Base-by-base conservation (phyloP, 2,113 vertebrate genomes). In the Neolamprologus variostigma region DNA sequence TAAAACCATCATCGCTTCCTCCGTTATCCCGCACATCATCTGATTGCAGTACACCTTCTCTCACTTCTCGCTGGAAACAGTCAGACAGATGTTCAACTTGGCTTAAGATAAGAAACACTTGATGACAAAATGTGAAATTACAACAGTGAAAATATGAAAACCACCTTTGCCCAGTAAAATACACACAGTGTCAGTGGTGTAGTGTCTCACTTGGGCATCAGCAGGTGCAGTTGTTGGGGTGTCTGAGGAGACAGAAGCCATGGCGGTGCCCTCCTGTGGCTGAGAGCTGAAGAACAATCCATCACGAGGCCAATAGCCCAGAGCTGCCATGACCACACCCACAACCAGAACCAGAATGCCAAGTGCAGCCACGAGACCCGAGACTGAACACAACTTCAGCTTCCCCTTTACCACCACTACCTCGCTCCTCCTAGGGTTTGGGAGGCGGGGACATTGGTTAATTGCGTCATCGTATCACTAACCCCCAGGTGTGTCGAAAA, bases 371-470 rank as follows among this genome's bases (percentile, higher is more conserved):
- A 99, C 96, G 12, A 99, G 94, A 5, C 98, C 98, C 0, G 98
- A 97, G 55, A 98, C 1, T 1, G 98, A 99, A 85, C 97, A 98
- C 17, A 99, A 93, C 90, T 98, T 97, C 57, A 99, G 89, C 93
- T 98, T 98, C 89, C 98, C 98, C 90, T 98, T 98, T 61, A 99
- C 98, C 84, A 99, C 98, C 83, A 99, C 98, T 86, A 98, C 97
- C 19, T 99, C 98, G 0, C 97, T 98, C 93, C 97, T 97, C 89
- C 97, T 94, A 16, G 28, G 71, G 71, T 78, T 50, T 50, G 26
- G 26, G 23, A 31, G 35, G 28, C 1, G 26, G 71, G 45, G 16
- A 45, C 26, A 78, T 3, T 12, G 26, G 42, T 78, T 78, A 81
- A 45, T 47, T 26, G 83, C 54, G 35, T 86, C 53, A 81, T 80